These are phyloP conservation scores for Ivindomyrus marchei DNA, from an alignment of 2,113 vertebrate species.

Conservation along the genomic window DNA sequence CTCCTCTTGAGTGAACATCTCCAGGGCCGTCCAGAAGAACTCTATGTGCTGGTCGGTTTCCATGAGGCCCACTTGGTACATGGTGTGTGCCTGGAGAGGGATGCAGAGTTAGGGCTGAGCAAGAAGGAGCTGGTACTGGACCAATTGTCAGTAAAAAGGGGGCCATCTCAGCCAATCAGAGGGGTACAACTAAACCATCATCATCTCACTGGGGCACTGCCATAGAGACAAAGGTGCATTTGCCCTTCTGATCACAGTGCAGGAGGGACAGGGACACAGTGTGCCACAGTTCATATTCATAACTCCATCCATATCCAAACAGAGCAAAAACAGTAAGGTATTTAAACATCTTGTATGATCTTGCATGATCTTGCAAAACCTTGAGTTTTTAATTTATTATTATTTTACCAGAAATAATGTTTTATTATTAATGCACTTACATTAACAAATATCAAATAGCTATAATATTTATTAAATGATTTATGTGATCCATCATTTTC, in stretches of 20 bases:
- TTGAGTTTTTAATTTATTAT: neutral
- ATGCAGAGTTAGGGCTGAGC: neutral
- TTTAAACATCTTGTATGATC: neutral
- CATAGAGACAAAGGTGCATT: neutral
- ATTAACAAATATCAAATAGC: too few species aligned
- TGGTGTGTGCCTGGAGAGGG: constrained; percentile 81
- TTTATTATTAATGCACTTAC: neutral
- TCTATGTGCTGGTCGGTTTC: constrained; percentile 96
- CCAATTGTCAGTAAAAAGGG: neutral
- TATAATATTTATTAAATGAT: neutral
- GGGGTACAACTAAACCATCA: neutral
- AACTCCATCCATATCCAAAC: neutral
- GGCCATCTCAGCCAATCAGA: neutral
- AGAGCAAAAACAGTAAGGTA: neutral
- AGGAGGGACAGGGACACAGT: neutral
- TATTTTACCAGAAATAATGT: neutral
- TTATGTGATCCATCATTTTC: neutral
- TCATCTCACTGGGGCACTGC: neutral
- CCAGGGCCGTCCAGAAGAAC: constrained; percentile 92
- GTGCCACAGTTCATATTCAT: neutral
- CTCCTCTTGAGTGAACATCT: constrained; percentile 95
- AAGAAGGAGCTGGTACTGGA: neutral
- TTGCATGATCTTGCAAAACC: neutral
- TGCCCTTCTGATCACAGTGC: neutral
- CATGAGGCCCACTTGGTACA: constrained; percentile 98